Percentiles rank a stretch among this genome's conserved stretches.
Evolutionary conservation across 2,113 vertebrate genomes (phyloP).

Genomic region (Anthoscopus minutus): DNA sequence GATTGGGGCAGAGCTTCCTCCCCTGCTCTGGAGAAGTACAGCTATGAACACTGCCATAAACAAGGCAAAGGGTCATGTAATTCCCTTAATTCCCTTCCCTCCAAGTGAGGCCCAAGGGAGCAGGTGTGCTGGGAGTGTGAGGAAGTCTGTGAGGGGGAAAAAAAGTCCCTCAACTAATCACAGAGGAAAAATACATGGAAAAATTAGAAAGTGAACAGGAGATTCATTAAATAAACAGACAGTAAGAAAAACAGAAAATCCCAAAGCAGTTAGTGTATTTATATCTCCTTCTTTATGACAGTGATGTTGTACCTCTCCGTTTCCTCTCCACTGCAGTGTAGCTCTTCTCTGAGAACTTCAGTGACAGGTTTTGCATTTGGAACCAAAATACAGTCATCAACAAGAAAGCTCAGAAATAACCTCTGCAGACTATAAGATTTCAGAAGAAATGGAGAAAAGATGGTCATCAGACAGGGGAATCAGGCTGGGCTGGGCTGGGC

Average conservation of each 20-base stretch:
- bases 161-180: background rate
- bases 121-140: background rate
- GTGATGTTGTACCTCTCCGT: background rate
- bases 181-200: background rate
- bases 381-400: background rate
- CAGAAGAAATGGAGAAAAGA: background rate
- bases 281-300: background rate
- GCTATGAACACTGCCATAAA: background rate
- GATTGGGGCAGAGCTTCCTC: background rate
- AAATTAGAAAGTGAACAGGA: background rate
- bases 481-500: background rate
- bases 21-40: background rate
- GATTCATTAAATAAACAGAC: background rate
- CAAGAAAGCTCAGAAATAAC: background rate
- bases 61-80: background rate
- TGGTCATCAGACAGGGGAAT: background rate
- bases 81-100: background rate
- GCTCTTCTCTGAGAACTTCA: background rate
- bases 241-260: background rate
- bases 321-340: background rate
- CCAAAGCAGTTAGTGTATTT: background rate
- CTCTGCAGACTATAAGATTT: background rate
- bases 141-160: background rate
- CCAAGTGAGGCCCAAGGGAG: background rate
- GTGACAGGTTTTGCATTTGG: rapidly evolving